These are phyloP conservation scores for Gandaritis pyraliata DNA, from an alignment of 2,888 invertebrate genomes.

Conservation along the genomic window DNA sequence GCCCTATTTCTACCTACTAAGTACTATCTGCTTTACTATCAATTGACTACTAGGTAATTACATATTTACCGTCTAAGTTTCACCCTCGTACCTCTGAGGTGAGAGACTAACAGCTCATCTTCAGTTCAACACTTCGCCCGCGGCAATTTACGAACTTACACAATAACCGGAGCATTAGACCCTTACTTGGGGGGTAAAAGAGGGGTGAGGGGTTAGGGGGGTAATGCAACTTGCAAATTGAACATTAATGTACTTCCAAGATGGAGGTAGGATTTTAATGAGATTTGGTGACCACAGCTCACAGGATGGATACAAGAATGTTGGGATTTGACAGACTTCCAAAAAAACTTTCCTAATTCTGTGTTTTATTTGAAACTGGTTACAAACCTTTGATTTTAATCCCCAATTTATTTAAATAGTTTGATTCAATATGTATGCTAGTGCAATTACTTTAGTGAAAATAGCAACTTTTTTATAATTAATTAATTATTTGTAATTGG, in stretches of 20 bases:
- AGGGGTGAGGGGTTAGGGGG: constrained; percentile 3
- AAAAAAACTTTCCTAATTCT: no score
- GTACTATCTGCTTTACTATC: no score
- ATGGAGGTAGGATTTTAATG: constrained; percentile 4
- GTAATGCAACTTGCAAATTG: constrained; percentile 36
- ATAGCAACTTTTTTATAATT: no score
- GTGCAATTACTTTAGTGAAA: no score
- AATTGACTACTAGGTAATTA: no score
- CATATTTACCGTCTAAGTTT: background rate
- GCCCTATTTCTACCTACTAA: no score
- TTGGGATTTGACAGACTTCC: no score
- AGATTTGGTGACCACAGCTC: background rate
- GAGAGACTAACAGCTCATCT: constrained; percentile 21
- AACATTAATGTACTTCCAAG: constrained; percentile 29
- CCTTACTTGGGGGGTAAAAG: constrained; percentile 12
- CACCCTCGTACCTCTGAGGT: constrained; percentile 21
- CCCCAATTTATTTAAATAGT: no score
- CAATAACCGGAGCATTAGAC: constrained; percentile 35
- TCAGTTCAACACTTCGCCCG: constrained; percentile 26
- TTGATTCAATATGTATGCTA: no score
- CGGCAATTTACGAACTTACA: constrained; percentile 33
- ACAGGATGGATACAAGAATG: background rate
- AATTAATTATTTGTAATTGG: no score
- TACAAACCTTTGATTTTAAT: no score
- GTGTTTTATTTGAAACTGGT: no score